Conservation (phyloP, 2,888 invertebrate species). For the Lissocephala sabroskyi region DNA sequence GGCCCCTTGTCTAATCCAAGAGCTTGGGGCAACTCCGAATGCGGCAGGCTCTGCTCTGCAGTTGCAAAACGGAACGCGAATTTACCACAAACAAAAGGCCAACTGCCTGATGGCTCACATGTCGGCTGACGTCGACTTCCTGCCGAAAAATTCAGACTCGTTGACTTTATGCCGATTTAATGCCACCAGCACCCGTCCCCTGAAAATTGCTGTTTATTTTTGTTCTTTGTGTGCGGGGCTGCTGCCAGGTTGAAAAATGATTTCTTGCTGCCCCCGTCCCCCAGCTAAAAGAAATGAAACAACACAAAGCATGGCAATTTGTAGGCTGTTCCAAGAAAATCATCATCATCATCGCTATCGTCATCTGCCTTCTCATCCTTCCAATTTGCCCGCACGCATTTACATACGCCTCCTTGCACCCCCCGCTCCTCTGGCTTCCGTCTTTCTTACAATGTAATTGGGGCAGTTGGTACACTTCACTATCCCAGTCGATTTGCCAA, state of each 20-base stretch:
- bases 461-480: too few relatives aligned
- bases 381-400: too few relatives aligned
- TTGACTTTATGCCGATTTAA: constrained; percentile 63
- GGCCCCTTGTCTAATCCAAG: too few relatives aligned
- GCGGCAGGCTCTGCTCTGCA: constrained; percentile 29
- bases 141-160: constrained; percentile 7
- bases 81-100: too few relatives aligned
- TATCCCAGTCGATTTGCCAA: too few relatives aligned
- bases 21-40: too few relatives aligned
- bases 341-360: not conserved
- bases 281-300: not conserved
- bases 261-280: constrained; percentile 13
- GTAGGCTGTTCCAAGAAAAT: constrained; percentile 33
- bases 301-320: constrained; percentile 31
- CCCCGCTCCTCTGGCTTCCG: too few relatives aligned
- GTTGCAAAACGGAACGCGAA: constrained; percentile 40
- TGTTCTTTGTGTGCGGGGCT: constrained; percentile 9
- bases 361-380: too few relatives aligned
- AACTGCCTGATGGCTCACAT: too few relatives aligned
- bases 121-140: too few relatives aligned
- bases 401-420: too few relatives aligned
- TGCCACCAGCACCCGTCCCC: constrained; percentile 18
- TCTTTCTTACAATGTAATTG: too few relatives aligned
- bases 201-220: constrained; percentile 1
- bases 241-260: constrained; percentile 56